Evolutionary conservation across 2,113 vertebrate species (phyloP), one percentile per base, ranked within the genome.

Genomic region (Astatotilapia flaviijosephi): DNA sequence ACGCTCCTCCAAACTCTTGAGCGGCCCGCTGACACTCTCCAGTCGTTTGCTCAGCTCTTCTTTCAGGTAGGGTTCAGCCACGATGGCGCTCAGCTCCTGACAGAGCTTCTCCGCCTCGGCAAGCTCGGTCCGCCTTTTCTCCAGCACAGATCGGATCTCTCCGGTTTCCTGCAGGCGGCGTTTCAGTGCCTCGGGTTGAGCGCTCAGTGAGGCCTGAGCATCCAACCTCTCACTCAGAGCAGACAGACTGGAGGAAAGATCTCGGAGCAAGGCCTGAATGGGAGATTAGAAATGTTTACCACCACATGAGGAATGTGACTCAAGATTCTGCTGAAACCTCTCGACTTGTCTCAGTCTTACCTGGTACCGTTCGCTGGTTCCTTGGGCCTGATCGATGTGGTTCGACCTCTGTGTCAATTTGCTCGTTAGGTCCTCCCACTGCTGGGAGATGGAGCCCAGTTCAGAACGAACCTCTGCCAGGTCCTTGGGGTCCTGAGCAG

Each of bases 41-140:
- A 99, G 96, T 4, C 98, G 97, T 86, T 99, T 99, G 87, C 95
- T 96, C 21, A 99, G 94, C 95, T 99, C 99, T 19, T 99, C 98
- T 87, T 97, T 97, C 88, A 99, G 97, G 90, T 99, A 99, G 13
- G 98, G 98, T 82, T 99, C 99, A 5, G 96, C 98, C 5, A 99
- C 97, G 58, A 99, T 98, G 68, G 95, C 2, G 2, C 98, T 98
- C 56, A 99, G 96, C 90, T 98, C 98, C 19, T 93, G 83, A 5
- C 98, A 99, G 54, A 99, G 96, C 56, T 49, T 86, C 94, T 98
- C 97, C 0, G 98, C 98, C 93, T 97, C 97, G 0, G 90, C 83
- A 12, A 99, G 96, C 93, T 99, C 96, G 1, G 94, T 91, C 3
- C 97, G 95, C 86, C 97, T 95, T 80, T 97, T 96, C 89, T 97